phyloP scores from a whole-genome alignment of 2,797 vertebrate species.

The Acipenser transmontanus region DNA sequence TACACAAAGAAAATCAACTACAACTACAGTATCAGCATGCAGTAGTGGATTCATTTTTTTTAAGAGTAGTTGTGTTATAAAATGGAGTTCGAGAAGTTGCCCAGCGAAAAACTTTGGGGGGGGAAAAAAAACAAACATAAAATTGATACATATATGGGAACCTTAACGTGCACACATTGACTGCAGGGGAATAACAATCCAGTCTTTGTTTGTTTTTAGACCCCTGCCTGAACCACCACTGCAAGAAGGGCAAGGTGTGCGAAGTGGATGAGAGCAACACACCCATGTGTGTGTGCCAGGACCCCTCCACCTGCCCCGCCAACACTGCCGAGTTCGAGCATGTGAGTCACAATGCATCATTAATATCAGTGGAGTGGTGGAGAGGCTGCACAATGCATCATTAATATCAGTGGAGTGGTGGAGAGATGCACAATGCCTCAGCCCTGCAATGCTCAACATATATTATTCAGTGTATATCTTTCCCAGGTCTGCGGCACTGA shows the following conservation, averaged over 20 bases:
- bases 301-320: conserved; percentile 79
- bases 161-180: no score
- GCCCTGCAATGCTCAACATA: neutral
- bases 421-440: neutral
- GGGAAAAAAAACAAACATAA: no score
- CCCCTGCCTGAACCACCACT: conserved; percentile 89
- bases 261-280: conserved; percentile 88
- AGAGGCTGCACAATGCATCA: neutral
- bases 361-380: neutral
- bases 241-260: conserved; percentile 96
- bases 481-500: conserved; percentile 89
- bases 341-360: conserved; percentile 49
- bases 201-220: conserved; percentile 53
- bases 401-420: neutral
- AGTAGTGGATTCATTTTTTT: no score
- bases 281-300: conserved; percentile 96
- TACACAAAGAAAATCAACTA: no score
- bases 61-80: no score
- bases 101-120: no score
- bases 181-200: neutral
- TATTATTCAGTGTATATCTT: neutral
- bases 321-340: conserved; percentile 82
- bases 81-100: no score
- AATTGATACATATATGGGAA: no score
- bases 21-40: no score